Evolutionary conservation across 2,797 vertebrate genomes (phyloP).

Genomic region (Thripadectes ignobilis): DNA sequence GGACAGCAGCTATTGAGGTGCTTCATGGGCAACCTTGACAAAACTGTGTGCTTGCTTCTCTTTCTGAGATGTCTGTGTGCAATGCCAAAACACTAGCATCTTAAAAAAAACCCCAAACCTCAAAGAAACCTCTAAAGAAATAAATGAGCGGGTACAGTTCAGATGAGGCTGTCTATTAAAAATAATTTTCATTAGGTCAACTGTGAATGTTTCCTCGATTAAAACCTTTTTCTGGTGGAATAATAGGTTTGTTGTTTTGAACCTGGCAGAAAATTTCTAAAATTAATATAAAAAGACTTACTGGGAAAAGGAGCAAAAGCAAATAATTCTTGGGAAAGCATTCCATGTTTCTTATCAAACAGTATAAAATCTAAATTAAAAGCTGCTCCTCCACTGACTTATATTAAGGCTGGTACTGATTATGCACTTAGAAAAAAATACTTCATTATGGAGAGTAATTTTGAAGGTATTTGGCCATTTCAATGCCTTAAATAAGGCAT

Average conservation of each 20-base stretch:
- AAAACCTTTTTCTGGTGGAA: neutral
- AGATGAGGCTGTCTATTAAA: neutral
- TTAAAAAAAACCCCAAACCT: neutral
- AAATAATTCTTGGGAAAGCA: neutral
- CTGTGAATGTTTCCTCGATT: neutral
- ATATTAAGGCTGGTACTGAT: neutral
- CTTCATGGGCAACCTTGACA: neutral
- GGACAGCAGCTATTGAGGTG: neutral
- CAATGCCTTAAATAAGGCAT: neutral
- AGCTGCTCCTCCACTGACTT: neutral
- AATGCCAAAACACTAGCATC: neutral
- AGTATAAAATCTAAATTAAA: constrained; percentile 1
- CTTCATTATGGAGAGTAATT: neutral
- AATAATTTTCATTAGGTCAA: neutral
- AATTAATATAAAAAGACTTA: neutral
- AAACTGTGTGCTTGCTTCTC: neutral
- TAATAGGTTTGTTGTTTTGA: neutral
- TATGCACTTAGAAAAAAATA: neutral
- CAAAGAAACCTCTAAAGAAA: neutral
- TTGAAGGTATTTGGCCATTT: neutral
- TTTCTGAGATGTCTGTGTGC: neutral
- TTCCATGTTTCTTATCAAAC: neutral
- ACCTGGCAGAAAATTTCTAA: neutral
- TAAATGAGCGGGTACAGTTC: neutral
- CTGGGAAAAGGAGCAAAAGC: neutral